Conservation (phyloP, 2,113 vertebrate genomes). For the Hyperoodon ampullatus region DNA sequence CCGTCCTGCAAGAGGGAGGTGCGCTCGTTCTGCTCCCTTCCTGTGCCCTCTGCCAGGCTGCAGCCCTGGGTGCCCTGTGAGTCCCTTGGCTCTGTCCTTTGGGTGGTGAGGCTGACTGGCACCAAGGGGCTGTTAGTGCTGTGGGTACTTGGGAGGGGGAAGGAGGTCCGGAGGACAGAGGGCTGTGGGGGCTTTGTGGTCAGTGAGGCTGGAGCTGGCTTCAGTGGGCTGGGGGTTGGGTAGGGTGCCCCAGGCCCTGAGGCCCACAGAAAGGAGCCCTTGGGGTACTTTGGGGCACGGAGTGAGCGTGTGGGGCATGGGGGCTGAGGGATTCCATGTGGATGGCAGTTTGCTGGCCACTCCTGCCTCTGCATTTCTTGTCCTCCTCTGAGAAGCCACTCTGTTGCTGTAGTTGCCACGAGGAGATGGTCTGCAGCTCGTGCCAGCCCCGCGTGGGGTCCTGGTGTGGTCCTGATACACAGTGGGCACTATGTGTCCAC, state of each 20-base stretch:
- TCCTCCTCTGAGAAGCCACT: not conserved
- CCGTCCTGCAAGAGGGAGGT: not conserved
- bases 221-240: fast-evolving
- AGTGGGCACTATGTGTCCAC: not conserved
- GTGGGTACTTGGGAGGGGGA: not conserved
- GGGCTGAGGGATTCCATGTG: not conserved
- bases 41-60: not conserved
- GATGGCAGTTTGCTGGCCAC: not conserved
- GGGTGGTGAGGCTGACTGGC: not conserved
- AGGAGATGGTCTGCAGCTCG: not conserved
- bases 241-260: not conserved
- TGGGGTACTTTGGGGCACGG: not conserved
- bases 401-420: not conserved
- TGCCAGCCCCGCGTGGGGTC: not conserved
- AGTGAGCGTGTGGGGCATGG: fast-evolving
- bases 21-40: not conserved
- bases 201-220: not conserved
- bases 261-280: not conserved
- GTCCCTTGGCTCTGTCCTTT: not conserved
- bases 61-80: not conserved
- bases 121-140: not conserved
- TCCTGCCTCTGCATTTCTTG: not conserved
- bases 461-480: not conserved
- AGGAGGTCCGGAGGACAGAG: not conserved
- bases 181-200: not conserved